Conservation (phyloP, 2,113 vertebrate species). For the Himantopus leucocephalus region DNA sequence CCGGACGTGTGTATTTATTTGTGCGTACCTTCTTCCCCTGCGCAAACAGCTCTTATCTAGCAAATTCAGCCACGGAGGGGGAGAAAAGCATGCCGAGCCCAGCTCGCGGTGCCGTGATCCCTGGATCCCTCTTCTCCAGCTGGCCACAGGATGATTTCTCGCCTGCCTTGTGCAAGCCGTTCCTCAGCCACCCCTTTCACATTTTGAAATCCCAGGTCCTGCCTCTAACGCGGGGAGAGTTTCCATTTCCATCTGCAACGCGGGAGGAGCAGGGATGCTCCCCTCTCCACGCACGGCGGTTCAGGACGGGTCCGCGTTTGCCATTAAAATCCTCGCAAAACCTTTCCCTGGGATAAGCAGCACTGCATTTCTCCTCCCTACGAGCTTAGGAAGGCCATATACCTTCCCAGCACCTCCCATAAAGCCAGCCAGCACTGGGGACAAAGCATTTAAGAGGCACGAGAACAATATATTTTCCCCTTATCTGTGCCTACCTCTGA, state of each 20-base stretch:
- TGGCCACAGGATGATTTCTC: background rate
- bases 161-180: accelerated
- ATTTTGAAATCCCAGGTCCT: accelerated
- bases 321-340: background rate
- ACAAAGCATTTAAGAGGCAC: background rate
- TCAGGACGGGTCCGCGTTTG: accelerated
- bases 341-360: background rate
- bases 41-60: background rate
- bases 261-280: background rate
- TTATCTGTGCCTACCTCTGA: background rate
- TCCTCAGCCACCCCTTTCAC: background rate
- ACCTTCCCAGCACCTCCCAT: background rate
- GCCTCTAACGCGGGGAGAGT: accelerated
- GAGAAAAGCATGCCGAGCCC: accelerated
- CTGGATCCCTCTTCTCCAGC: background rate
- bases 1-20: accelerated
- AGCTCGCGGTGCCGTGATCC: background rate
- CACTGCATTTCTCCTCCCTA: background rate
- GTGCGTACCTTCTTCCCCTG: background rate
- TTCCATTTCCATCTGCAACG: background rate
- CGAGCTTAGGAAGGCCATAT: no score
- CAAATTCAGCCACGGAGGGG: accelerated
- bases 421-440: background rate
- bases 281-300: accelerated
- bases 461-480: no score